phyloP scores from a whole-genome alignment of 2,113 vertebrate genomes.

The Phalacrocorax aristotelis region DNA sequence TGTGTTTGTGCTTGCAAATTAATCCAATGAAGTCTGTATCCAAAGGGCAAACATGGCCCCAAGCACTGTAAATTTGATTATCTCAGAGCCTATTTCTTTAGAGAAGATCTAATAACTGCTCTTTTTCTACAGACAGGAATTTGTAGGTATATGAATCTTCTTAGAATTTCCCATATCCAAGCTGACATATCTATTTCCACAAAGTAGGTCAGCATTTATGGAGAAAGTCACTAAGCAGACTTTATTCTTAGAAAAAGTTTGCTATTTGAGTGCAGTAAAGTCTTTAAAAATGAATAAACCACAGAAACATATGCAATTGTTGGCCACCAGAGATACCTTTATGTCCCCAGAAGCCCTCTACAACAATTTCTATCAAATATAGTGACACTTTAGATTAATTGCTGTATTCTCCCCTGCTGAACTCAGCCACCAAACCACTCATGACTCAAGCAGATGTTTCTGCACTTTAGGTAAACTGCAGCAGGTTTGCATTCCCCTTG shows the following conservation, averaged over 20 bases:
- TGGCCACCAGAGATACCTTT: background rate
- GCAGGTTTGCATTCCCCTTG: background rate
- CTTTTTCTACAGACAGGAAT: background rate
- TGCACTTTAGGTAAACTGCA: background rate
- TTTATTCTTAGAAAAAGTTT: background rate
- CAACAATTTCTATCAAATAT: background rate
- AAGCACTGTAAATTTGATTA: background rate
- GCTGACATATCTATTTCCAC: background rate
- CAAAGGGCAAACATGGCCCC: background rate
- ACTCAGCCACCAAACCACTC: background rate
- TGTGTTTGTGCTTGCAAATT: background rate
- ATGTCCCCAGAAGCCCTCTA: background rate
- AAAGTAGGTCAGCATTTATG: background rate
- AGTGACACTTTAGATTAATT: conserved; percentile 55
- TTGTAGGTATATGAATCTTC: background rate
- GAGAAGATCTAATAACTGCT: background rate
- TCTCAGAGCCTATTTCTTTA: background rate
- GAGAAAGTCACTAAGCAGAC: background rate
- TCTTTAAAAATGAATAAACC: conserved; percentile 20
- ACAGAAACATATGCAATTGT: background rate
- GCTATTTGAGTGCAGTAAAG: background rate
- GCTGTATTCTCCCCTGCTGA: background rate
- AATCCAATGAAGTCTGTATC: background rate
- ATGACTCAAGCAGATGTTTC: conserved; percentile 40
- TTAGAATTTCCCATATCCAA: background rate